Conservation (phyloP, 2,113 vertebrate genomes). For the Manacus vitellinus region DNA sequence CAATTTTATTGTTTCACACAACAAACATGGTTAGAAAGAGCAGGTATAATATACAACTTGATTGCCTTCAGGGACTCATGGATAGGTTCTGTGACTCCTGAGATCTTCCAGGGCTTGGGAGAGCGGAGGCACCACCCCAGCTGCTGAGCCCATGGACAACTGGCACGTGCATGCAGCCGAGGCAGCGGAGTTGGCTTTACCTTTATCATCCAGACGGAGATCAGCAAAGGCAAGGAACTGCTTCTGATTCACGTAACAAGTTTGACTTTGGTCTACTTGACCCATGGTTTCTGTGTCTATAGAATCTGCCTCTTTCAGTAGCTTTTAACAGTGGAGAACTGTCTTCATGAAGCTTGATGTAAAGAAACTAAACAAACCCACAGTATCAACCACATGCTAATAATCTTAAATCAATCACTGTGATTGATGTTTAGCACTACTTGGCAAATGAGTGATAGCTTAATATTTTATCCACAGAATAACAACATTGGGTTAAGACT, state of each 20-base stretch:
- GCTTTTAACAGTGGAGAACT: background rate
- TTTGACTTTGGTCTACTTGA: background rate
- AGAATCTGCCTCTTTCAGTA: background rate
- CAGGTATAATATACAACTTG: background rate
- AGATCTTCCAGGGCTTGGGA: background rate
- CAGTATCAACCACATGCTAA: background rate
- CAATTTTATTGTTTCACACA: background rate
- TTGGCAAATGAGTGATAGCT: background rate
- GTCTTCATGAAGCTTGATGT: background rate
- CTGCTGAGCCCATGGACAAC: background rate
- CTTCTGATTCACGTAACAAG: background rate
- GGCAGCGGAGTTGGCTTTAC: background rate
- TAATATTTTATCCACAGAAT: background rate
- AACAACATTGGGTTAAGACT: background rate
- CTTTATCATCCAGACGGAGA: background rate
- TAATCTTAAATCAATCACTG: background rate
- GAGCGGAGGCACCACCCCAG: background rate
- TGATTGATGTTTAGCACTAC: background rate
- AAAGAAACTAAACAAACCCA: background rate
- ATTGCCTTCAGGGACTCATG: background rate
- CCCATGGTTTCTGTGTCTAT: rapidly evolving
- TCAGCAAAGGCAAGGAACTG: background rate
- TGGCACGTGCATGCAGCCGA: background rate
- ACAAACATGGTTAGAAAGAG: background rate
- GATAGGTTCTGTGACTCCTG: background rate